These are phyloP conservation scores for Pyrgus malvae DNA, from an alignment of 2,888 invertebrate genomes.

Conservation along the genomic window DNA sequence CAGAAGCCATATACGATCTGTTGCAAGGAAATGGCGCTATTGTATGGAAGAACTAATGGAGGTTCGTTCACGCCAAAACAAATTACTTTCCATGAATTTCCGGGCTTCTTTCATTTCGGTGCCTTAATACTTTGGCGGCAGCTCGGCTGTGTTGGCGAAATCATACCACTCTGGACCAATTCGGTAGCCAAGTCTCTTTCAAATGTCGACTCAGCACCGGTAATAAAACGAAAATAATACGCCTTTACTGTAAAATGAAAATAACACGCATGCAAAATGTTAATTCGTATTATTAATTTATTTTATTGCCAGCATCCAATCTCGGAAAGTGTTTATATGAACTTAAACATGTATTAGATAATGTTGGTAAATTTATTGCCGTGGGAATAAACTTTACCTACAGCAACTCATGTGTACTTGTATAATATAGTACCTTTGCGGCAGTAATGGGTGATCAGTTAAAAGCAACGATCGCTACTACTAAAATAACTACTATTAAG, in stretches of 20 bases:
- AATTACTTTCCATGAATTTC: slow-evolving; percentile 70
- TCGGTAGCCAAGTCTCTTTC: slow-evolving; percentile 71
- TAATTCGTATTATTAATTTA: slow-evolving; percentile 59
- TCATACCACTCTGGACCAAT: slow-evolving; percentile 61
- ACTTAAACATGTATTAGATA: slow-evolving; percentile 29
- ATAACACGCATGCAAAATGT: slow-evolving; percentile 25
- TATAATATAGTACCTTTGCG: no score
- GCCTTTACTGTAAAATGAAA: slow-evolving; percentile 41
- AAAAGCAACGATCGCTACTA: neutral
- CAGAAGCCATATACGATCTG: neutral
- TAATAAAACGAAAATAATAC: slow-evolving; percentile 73
- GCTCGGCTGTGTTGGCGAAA: slow-evolving; percentile 62
- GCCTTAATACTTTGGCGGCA: slow-evolving; percentile 62
- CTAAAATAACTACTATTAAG: no score
- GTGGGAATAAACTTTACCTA: neutral
- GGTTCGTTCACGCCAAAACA: slow-evolving; percentile 55
- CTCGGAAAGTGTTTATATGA: slow-evolving; percentile 27
- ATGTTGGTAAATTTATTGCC: slow-evolving; percentile 22
- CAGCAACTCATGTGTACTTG: no score
- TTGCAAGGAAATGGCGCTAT: slow-evolving; percentile 24
- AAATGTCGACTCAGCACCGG: slow-evolving; percentile 64
- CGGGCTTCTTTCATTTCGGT: slow-evolving; percentile 67
- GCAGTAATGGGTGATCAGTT: no score
- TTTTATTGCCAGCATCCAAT: slow-evolving; percentile 41
- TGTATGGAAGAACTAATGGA: slow-evolving; percentile 40